phyloP scores from a whole-genome alignment of 2,113 vertebrate genomes.

The Vidua chalybeata region DNA sequence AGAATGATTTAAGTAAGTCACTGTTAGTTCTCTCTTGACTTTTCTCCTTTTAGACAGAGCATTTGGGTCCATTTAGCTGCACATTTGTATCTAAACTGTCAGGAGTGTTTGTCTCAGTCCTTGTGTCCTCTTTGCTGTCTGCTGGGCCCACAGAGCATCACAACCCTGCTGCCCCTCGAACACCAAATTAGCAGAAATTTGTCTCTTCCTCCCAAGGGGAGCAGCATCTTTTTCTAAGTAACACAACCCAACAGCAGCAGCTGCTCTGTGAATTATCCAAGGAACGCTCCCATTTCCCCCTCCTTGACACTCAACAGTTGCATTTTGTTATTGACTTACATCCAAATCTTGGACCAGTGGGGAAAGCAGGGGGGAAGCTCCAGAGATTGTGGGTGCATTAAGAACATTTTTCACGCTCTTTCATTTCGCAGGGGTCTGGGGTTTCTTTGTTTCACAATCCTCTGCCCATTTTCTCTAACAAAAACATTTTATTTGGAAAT shows the following conservation, averaged over 20 bases:
- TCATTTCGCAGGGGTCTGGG: background rate
- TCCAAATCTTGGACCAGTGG: background rate
- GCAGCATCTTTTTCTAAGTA: background rate
- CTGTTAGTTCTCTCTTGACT: background rate
- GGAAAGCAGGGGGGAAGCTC: background rate
- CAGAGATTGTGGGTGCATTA: background rate
- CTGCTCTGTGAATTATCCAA: slow-evolving; percentile 6
- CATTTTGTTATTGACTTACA: background rate
- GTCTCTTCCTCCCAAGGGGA: background rate
- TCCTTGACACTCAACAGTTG: slow-evolving; percentile 25
- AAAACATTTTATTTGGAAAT: background rate
- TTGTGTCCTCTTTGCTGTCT: background rate
- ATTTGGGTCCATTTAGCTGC: background rate
- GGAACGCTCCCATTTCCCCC: background rate
- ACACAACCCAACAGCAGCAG: background rate
- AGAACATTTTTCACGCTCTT: background rate
- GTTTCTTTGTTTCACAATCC: background rate
- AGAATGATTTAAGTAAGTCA: background rate
- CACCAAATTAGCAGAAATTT: background rate
- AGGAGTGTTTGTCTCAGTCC: background rate
- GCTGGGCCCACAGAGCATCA: background rate
- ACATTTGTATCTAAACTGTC: background rate
- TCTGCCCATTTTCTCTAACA: background rate
- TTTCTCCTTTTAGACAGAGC: background rate
- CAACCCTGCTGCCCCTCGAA: background rate